A percentile compares a stretch with the other conserved stretches of the same genome.
Conservation (phyloP, 2,113 vertebrate species). For the Ptilonorhynchus violaceus region DNA sequence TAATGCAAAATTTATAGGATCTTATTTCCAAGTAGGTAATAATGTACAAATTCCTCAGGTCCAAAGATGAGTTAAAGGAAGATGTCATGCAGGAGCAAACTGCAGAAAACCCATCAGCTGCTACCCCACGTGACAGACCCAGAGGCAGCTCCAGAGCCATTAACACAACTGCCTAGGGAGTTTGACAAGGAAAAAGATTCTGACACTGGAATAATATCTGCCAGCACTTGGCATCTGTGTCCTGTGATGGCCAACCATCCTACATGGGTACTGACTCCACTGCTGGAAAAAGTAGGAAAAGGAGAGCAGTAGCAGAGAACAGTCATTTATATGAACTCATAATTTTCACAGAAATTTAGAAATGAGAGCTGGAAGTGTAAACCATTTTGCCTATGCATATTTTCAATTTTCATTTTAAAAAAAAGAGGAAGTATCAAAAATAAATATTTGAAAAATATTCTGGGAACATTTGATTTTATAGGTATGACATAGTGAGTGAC, state of each 20-base stretch:
- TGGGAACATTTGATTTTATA: neutral
- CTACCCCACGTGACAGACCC: constrained; percentile 34
- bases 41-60: constrained; percentile 39
- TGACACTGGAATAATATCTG: constrained; percentile 52
- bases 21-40: constrained; percentile 20
- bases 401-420: neutral
- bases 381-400: neutral
- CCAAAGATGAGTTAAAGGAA: constrained; percentile 25
- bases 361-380: neutral
- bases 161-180: constrained; percentile 52
- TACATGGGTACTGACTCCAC: neutral
- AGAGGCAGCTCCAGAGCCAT: constrained; percentile 49
- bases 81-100: constrained; percentile 11
- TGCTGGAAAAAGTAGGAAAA: neutral
- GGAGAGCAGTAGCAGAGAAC: neutral
- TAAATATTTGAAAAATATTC: neutral
- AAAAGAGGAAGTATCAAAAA: neutral
- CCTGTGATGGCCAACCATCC: neutral
- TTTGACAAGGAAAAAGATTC: constrained; percentile 36
- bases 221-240: constrained; percentile 46
- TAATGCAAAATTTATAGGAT: constrained; percentile 18
- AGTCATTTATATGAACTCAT: neutral
- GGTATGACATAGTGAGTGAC: neutral
- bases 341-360: neutral
- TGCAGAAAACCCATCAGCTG: constrained; percentile 24